Base-by-base conservation (phyloP, 2,113 vertebrate species). In the Microtus pennsylvanicus region DNA sequence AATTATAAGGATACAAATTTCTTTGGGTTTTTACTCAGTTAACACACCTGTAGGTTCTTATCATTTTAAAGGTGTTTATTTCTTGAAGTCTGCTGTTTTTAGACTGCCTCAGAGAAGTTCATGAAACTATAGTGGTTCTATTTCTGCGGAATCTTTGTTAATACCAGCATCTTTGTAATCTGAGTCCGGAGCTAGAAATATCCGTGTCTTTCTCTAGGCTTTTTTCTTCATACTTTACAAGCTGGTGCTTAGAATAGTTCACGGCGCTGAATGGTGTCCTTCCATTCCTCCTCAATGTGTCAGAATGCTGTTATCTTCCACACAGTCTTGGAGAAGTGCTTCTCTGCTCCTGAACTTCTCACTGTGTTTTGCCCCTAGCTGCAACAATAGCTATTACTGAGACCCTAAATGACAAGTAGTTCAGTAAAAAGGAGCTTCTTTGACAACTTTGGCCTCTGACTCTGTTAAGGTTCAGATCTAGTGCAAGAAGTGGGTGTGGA, bases 301-400 rank as follows among this genome's bases (percentile, higher is more conserved):
- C 9, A 74, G 22, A 63, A 26, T 13, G 19, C 26, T 1, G 14
- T 10, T 72, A 5, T 67, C 61, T 70, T 83, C 52, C 1, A 30
- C 9, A 28, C 3, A 38, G 42, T 28, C 13, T 8, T 38, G 35
- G 47, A 5, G 14, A 38, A 45, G 28, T 26, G 19, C 3, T 52
- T 26, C 81, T 6, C 50, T 3, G 35, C 22, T 90, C 77, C 35
- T 78, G 13, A 90, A 87, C 22, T 38, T 42, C 76, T 16, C 13
- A 21, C 7, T 1, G 9, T 24, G 14, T 35, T 94, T 69, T 72
- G 30, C 5, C 74, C 67, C 28, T 17, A 52, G 11, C 3, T 30
- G n/a, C 75, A 83, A 89, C 82, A 91, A 67, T 65, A 81, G 58
- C 12, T 86, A 33, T 93, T 81, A 33, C 90, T 81, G 35, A 72